Percentiles rank a stretch among this genome's conserved stretches.
Conservation (phyloP, 2,888 invertebrate genomes). For the Dryobotodes eremita region DNA sequence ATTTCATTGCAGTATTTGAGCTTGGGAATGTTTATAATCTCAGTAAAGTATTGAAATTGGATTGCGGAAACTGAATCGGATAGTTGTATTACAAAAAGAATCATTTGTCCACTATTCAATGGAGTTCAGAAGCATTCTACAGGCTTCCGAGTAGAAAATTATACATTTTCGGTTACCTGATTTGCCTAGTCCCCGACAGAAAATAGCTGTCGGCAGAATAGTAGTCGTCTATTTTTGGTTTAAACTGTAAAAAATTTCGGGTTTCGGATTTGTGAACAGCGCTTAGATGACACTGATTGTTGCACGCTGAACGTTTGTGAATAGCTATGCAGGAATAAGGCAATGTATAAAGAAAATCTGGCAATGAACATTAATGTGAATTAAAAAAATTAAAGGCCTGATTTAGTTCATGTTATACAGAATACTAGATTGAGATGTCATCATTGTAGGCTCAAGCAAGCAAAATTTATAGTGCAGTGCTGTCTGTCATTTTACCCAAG, state of each 20-base stretch:
- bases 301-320: no score
- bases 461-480: neutral
- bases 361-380: neutral
- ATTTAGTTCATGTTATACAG: neutral
- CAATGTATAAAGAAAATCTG: no score
- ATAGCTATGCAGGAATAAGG: neutral
- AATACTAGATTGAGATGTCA: neutral
- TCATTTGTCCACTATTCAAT: neutral
- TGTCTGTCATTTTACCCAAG: neutral
- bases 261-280: no score
- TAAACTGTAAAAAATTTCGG: no score
- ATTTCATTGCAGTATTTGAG: conserved; percentile 34
- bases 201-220: no score
- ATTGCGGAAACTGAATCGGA: neutral
- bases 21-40: conserved; percentile 5
- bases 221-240: no score
- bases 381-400: no score
- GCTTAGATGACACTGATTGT: no score
- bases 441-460: neutral
- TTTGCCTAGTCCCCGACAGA: neutral
- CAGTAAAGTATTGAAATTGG: neutral
- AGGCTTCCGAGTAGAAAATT: neutral
- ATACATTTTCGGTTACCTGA: neutral
- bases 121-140: neutral
- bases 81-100: neutral